Evolutionary conservation across 2,113 vertebrate genomes (phyloP), one percentile per base, ranked within the genome.

Genomic region (Tupaia chinensis): DNA sequence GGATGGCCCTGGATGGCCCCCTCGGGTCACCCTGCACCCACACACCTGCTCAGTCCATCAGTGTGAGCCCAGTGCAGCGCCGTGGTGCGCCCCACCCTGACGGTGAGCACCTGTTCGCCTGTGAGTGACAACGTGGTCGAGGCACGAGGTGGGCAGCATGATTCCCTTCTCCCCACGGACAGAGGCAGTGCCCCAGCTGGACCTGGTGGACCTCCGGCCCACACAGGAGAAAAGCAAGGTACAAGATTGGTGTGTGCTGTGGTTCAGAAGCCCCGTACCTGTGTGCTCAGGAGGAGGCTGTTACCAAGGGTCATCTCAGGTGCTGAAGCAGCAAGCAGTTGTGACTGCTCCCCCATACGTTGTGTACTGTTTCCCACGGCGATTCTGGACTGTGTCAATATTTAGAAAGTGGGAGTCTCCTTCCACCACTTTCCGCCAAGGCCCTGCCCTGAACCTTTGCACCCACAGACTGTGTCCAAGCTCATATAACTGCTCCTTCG

Each of bases 81-180:
- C 90, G 84, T 89, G 97, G 82, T 96, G 97, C 90, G 97, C 92
- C 91, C 89, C 44, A 44, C 44, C 73, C 58, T 20, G 0, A 0
- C 54, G 82, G 89, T 0, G 11, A 93, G 91, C 94, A 90, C 96
- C 97, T 68, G 17, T 95, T 84, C 89, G 76, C 13, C 74, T 34
- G 9, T 34, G 13, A 17, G 16, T 91, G 44, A 87, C 74, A 96
- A 92, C 53, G 91, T 97, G 95, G 97, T 91, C 85, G 93, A 91
- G 96, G 65, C 86, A 93, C 91, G 89, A 97, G 97, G 96, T 95
- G 96, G 97, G 96, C 97, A 95, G 97, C 32, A 12, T 96, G 95
- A 96, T 87, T 97, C 97, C 92, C 95, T 97, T 96, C 76, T 97
- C 94, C 74, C 58, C 89, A 80, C 29, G 95, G 97, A 97, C 96